phyloP scores from a whole-genome alignment of 2,113 vertebrate genomes.

The Hemicordylus capensis region DNA sequence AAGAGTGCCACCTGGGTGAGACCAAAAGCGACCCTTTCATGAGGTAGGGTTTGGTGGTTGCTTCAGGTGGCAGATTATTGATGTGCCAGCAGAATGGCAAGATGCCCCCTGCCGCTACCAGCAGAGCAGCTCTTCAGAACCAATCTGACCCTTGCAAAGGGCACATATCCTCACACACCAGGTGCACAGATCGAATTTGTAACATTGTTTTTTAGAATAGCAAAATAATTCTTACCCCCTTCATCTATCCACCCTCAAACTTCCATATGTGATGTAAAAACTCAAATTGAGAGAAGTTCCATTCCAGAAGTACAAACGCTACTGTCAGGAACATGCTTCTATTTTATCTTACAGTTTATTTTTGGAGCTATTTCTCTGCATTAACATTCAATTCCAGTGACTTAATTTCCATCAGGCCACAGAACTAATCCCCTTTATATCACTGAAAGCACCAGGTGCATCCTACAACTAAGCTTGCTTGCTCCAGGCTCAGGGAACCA shows the following conservation, averaged over 20 bases:
- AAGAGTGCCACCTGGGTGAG: background rate
- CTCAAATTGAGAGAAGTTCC: slow-evolving; percentile 14
- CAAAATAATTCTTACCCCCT: background rate
- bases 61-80: background rate
- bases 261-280: background rate
- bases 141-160: no score
- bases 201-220: background rate
- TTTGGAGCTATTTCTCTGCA: slow-evolving; percentile 65
- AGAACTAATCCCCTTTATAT: slow-evolving; percentile 66
- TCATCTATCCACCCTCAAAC: background rate
- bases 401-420: slow-evolving; percentile 68
- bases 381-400: slow-evolving; percentile 72
- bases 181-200: background rate
- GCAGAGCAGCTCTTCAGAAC: no score
- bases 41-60: no score
- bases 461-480: slow-evolving; percentile 49
- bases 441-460: slow-evolving; percentile 61
- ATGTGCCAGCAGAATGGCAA: no score
- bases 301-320: slow-evolving; percentile 11
- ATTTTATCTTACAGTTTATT: slow-evolving; percentile 68
- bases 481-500: slow-evolving; percentile 1
- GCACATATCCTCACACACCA: background rate
- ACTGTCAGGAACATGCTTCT: slow-evolving; percentile 53
- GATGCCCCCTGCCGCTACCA: no score
- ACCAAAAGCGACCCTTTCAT: no score